Conservation (phyloP, 1,140 invertebrate genomes). For the Acromyrmex charruanus region DNA sequence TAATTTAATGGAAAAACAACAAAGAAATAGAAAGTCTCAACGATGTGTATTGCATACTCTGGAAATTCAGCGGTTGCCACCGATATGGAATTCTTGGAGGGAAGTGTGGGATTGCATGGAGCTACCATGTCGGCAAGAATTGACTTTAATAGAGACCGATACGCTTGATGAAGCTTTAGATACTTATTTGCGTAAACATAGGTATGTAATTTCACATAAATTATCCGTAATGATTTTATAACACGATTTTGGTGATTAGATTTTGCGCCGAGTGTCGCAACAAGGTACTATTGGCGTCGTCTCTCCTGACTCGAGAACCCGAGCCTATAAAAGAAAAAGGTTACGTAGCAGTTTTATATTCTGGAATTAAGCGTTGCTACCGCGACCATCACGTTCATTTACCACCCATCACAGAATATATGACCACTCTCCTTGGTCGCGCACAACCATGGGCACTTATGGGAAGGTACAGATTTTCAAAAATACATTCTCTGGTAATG, state of each 20-base stretch:
- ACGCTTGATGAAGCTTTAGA: constrained; percentile 94
- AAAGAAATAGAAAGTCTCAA: constrained; percentile 94
- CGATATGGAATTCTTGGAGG: constrained; percentile 90
- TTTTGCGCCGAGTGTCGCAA: constrained; percentile 97
- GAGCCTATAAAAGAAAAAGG: constrained; percentile 95
- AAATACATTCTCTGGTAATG: constrained; percentile 8
- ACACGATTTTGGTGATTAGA: constrained; percentile 82
- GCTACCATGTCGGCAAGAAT: constrained; percentile 93
- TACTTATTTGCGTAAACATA: constrained; percentile 95
- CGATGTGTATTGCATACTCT: constrained; percentile 95
- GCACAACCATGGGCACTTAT: constrained; percentile 95
- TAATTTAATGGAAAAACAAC: constrained; percentile 93
- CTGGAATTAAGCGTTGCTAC: constrained; percentile 94
- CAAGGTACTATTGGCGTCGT: constrained; percentile 95
- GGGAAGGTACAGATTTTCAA: constrained; percentile 88
- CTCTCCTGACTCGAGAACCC: constrained; percentile 94
- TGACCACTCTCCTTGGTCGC: constrained; percentile 93
- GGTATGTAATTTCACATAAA: constrained; percentile 81
- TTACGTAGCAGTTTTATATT: constrained; percentile 94
- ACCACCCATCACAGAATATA: constrained; percentile 94
- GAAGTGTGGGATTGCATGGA: constrained; percentile 96
- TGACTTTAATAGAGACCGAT: constrained; percentile 94
- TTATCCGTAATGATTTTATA: background rate
- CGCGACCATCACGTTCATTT: constrained; percentile 95
- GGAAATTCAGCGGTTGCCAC: constrained; percentile 93